Percentiles rank a stretch among this genome's conserved stretches.
Conservation (phyloP, 2,797 vertebrate genomes). For the Epinephelus malabaricus region DNA sequence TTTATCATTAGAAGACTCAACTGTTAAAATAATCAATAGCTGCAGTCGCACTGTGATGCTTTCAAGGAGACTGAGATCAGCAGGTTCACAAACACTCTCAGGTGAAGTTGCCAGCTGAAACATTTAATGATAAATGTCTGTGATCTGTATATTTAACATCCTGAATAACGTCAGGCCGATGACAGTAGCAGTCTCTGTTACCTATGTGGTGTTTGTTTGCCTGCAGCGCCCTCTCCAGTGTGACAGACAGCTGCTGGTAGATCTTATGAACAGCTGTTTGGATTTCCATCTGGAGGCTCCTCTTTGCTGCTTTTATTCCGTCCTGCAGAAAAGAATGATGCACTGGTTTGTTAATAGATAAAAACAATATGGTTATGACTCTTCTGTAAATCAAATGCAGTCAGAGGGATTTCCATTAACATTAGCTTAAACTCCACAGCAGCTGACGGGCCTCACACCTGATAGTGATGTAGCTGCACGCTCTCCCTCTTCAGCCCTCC, state of each 20-base stretch:
- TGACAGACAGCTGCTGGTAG: conserved; percentile 97
- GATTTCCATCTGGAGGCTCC: conserved; percentile 95
- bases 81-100: background rate
- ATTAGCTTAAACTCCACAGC: background rate
- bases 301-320: conserved; percentile 95
- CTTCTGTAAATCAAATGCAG: background rate
- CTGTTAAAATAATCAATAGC: too few species aligned
- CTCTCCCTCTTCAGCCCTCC: conserved; percentile 92
- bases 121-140: background rate
- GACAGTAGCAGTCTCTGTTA: conserved; percentile 58
- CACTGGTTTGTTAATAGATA: too few species aligned
- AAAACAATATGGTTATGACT: background rate
- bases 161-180: background rate
- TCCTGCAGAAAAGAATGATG: conserved; percentile 84
- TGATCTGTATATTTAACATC: background rate
- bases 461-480: conserved; percentile 97
- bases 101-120: background rate
- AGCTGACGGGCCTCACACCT: conserved; percentile 81
- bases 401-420: background rate
- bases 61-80: background rate
- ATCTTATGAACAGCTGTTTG: conserved; percentile 98
- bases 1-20: too few species aligned
- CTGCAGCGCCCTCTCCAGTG: conserved; percentile 94
- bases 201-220: conserved; percentile 98
- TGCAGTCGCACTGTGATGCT: too few species aligned